These are phyloP conservation scores for Rhingia campestris DNA, from an alignment of 2,888 invertebrate genomes.

Conservation along the genomic window DNA sequence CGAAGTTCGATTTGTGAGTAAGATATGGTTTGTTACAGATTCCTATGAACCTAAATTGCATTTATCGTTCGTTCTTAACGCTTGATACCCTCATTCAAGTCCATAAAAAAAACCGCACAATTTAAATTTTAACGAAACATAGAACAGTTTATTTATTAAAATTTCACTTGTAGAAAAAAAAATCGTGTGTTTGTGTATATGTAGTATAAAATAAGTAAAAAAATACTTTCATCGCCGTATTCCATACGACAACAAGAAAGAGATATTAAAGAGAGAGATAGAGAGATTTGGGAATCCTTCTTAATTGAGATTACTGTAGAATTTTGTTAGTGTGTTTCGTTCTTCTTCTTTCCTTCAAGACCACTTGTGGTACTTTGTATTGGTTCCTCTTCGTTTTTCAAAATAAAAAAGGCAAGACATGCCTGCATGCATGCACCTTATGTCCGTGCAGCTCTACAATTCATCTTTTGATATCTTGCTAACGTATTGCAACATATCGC, in stretches of 20 bases:
- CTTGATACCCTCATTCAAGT: not conserved
- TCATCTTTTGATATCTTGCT: slow-evolving; percentile 58
- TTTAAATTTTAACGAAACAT: slow-evolving; percentile 21
- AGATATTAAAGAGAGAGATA: not conserved
- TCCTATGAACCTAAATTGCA: no score
- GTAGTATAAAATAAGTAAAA: slow-evolving; percentile 46
- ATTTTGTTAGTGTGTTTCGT: not conserved
- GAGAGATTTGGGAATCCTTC: not conserved
- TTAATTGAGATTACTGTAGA: slow-evolving; percentile 2
- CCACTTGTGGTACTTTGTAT: not conserved
- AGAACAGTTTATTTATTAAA: slow-evolving; percentile 38
- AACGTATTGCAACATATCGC: slow-evolving; percentile 82
- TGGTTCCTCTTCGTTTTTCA: not conserved
- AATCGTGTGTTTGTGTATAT: not conserved
- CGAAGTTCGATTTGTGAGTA: no score
- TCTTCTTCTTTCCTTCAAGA: not conserved
- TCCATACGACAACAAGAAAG: slow-evolving; percentile 2
- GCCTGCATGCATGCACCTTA: not conserved
- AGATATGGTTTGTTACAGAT: no score
- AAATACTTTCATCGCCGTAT: slow-evolving; percentile 26
- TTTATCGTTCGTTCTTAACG: not conserved
- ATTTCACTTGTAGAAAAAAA: slow-evolving; percentile 31
- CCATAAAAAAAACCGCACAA: not conserved
- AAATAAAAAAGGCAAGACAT: slow-evolving; percentile 33
- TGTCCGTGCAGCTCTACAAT: slow-evolving; percentile 24